Evolutionary conservation across 1,140 invertebrate genomes (phyloP).

Genomic region (Drosophila lowei): DNA sequence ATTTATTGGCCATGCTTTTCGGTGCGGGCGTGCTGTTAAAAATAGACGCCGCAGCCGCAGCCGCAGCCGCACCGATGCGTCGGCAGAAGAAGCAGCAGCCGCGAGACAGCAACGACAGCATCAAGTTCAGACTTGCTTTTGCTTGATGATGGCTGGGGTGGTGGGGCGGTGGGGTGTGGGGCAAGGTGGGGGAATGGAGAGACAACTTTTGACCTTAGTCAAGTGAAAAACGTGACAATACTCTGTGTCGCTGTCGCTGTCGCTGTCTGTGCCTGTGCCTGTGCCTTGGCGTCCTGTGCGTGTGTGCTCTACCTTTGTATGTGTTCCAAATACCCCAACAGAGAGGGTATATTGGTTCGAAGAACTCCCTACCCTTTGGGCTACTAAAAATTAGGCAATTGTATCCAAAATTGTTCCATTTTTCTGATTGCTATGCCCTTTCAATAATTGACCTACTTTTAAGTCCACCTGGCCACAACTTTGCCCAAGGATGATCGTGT

Average conservation of each 20-base stretch:
- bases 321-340: background rate
- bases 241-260: too few relatives aligned
- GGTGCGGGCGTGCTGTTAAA: conserved; percentile 54
- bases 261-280: too few relatives aligned
- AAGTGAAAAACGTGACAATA: conserved; percentile 70
- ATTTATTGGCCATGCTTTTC: conserved; percentile 49
- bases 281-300: background rate
- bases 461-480: too few relatives aligned
- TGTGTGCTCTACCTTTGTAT: conserved; percentile 34
- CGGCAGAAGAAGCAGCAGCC: conserved; percentile 10
- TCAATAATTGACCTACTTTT: too few relatives aligned
- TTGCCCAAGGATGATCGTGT: background rate
- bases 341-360: too few relatives aligned
- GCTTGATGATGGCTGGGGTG: conserved; percentile 29
- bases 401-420: too few relatives aligned
- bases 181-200: conserved; percentile 10
- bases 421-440: too few relatives aligned
- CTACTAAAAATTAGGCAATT: too few relatives aligned
- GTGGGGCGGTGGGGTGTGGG: background rate
- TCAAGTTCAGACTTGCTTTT: conserved; percentile 63
- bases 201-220: conserved; percentile 77
- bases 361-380: too few relatives aligned
- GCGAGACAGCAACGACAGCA: conserved; percentile 57
- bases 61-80: conserved; percentile 27
- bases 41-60: conserved; percentile 52